Base-by-base conservation (phyloP, 2,888 invertebrate genomes). In the Thera britannica region DNA sequence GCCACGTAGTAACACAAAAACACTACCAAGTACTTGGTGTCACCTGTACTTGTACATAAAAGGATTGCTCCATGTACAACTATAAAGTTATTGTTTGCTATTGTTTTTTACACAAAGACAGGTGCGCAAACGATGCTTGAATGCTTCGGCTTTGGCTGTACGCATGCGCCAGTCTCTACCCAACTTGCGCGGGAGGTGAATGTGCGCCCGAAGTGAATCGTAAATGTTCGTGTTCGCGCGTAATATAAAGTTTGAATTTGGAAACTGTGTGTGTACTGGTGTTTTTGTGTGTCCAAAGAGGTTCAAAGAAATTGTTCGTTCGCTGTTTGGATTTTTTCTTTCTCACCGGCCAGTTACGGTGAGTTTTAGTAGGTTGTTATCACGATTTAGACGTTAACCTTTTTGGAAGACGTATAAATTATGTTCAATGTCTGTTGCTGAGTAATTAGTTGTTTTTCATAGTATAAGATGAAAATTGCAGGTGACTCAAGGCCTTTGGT, bases 81-180 rank as follows among this genome's bases (percentile, higher is more conserved):
- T 77, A 80, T 77, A 81, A 84, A 81, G 78, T 80, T 84, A 83
- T 80, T 87, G 86, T 90, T 90, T 87, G 87, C 90, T 90, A 91
- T 92, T 90, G 90, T 90, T 90, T 91, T 89, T 89, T 84, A 52
- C 75, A 9, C 46, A 38, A 75, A 76, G 75, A 87, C 90, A 91
- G 90, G 91, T 90, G 90, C 80, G 83, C 80, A 75, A 79, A 79
- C 80, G 81, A 63, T 70, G 68, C 65, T 58, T 65, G 63, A 34
- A 23, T 51, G 51, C 51, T 41, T 69, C 46, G 72, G 36, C 52
- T 67, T 69, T 36, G 72, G 36, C 52, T 67, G 51, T 71, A 76
- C 79, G 77, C 80, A 74, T 76, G 79, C 79, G 84, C 83, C 91
- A 92, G 92, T 92, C 88, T 79, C 83, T 78, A 78, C 63, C 70